Conservation (phyloP, 64 coral and sea anemone species). For the Anthopleura sola region DNA sequence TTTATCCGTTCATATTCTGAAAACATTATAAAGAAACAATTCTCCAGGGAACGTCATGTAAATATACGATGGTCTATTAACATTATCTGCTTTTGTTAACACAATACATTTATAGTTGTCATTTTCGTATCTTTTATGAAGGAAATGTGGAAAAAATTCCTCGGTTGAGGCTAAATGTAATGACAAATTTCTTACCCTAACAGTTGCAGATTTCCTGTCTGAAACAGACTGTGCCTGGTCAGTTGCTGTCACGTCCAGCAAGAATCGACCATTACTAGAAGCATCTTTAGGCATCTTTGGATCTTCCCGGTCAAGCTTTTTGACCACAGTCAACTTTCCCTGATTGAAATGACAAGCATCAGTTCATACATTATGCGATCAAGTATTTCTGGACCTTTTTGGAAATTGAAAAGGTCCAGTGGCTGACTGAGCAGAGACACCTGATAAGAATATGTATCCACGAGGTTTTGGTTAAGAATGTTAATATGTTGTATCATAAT, state of each 20-base stretch:
- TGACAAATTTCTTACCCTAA: conserved; percentile 15
- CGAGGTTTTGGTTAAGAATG: background rate
- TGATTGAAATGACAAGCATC: background rate
- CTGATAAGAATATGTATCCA: background rate
- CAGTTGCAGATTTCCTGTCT: conserved; percentile 31
- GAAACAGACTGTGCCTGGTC: conserved; percentile 53
- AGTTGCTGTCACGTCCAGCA: conserved; percentile 53
- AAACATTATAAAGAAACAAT: too few species aligned
- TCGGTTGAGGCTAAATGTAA: too few species aligned
- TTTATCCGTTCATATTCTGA: too few species aligned
- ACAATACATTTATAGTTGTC: too few species aligned
- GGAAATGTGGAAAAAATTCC: too few species aligned
- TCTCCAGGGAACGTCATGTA: too few species aligned
- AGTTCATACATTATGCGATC: background rate
- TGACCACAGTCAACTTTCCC: conserved; percentile 56
- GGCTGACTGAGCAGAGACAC: background rate
- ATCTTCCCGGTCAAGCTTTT: conserved; percentile 64
- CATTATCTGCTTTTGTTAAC: too few species aligned
- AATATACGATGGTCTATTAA: too few species aligned
- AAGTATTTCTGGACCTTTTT: background rate
- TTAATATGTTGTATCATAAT: too few species aligned
- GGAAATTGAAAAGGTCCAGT: background rate
- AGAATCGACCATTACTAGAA: conserved; percentile 50
- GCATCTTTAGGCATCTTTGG: conserved; percentile 52
- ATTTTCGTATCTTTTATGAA: too few species aligned